Evolutionary conservation across 2,888 invertebrate genomes (phyloP), one percentile per base, ranked within the genome.

Genomic region (Entomobrya multifasciata): DNA sequence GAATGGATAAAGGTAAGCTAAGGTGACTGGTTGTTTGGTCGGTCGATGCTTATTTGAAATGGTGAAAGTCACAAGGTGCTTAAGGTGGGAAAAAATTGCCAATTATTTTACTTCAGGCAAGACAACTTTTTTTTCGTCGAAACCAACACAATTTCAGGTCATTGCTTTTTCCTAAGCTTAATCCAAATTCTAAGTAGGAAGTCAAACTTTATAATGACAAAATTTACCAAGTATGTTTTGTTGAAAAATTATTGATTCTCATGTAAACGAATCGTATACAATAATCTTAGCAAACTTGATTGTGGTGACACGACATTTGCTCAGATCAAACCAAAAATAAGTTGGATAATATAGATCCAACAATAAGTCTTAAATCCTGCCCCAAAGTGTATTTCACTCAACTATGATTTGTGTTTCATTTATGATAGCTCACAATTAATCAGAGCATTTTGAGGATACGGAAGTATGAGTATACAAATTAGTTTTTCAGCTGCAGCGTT

Each of bases 221-320:
- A 36, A 36, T n/a, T n/a, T n/a, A 30, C 3, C 17, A 3, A 2
- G 44, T 44, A 44, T 47, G 15, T 67, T 20, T 41, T 41, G 13
- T 22, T 17, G 27, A 65, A 65, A n/a, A 25, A 57, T 25, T 70
- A 80, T 80, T 80, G 80, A 80, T 80, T 80, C 80, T 80, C 80
- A 70, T 70, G 80, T 27, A 41, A 67, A 67, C 44, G 41, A 67
- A 41, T 41, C 44, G n/a, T n/a, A 67, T 67, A 44, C 41, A 55
- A 49, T n/a, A 49, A 36, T 36, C 36, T 36, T 36, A 36, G 36
- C n/a, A 8, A 8, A 36, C 36, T 36, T 36, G 36, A 36, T 36
- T 36, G 4, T 36, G 5, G 5, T 65, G 17, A 8, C 22, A 30
- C 13, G 27, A 62, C 30, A 30, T 30, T 65, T 65, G 65, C 41